Conservation (phyloP, 1,140 invertebrate genomes). For the Heliconius hewitsoni region DNA sequence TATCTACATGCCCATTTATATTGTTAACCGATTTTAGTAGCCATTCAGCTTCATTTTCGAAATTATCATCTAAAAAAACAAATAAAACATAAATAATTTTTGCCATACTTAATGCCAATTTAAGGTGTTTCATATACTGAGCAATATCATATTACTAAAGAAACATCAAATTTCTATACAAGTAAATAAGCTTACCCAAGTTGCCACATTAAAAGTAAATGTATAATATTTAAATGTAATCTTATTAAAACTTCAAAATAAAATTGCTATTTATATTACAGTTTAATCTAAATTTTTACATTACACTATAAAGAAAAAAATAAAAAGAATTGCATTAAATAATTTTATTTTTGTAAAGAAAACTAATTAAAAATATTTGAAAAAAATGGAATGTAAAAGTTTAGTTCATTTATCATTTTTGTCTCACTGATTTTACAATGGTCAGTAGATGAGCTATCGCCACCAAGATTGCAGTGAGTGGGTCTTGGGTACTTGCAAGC, state of each 20-base stretch:
- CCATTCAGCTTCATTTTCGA: conserved; percentile 42
- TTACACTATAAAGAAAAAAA: neutral
- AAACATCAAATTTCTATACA: conserved; percentile 57
- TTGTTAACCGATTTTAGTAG: conserved; percentile 23
- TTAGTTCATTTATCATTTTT: conserved; percentile 45
- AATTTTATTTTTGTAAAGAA: conserved; percentile 5
- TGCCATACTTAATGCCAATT: conserved; percentile 9
- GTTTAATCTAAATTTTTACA: conserved; percentile 44
- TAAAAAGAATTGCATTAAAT: neutral
- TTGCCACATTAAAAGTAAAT: conserved; percentile 52
- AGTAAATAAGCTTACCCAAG: conserved; percentile 56
- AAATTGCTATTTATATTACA: conserved; percentile 12
- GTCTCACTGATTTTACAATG: conserved; percentile 73
- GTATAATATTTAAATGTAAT: conserved; percentile 32
- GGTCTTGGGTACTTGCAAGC: conserved; percentile 59
- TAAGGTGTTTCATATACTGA: conserved; percentile 9
- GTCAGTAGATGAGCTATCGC: conserved; percentile 53
- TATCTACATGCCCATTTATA: conserved; percentile 17
- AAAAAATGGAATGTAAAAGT: conserved; percentile 46
- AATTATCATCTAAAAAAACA: conserved; percentile 40
- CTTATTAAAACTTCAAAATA: conserved; percentile 36
- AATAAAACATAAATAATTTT: conserved; percentile 8
- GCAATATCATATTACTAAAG: conserved; percentile 78
- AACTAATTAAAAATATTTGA: neutral
- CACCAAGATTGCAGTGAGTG: conserved; percentile 75